Evolutionary conservation across 2,113 vertebrate genomes (phyloP), one percentile per base, ranked within the genome.

Genomic region (Merops nubicus): DNA sequence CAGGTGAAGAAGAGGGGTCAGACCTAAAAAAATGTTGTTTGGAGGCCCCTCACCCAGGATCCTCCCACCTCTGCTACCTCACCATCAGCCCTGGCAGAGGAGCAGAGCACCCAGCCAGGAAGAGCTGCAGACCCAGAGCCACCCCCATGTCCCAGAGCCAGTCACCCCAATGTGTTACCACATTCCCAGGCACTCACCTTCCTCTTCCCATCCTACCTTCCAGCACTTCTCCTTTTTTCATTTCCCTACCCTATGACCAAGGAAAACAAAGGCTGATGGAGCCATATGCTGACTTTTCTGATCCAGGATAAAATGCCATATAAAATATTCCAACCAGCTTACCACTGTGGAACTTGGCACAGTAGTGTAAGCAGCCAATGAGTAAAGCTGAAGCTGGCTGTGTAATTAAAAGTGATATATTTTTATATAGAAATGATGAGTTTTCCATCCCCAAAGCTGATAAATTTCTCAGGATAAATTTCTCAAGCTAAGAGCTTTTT

Each of bases 351-450:
- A 90, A 93, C 96, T 96, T 97, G 96, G 96, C 96, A 96, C 63
- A 51, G 64, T 1, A 68, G 38, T 0, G 0, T n/a, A 70, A 85
- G 89, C 50, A 95, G 91, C 90, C 95, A 96, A 97, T 89, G 96
- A 95, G 82, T 87, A 96, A 94, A 96, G 92, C 96, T 94, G 92
- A 87, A 92, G 79, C 78, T 95, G 95, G 88, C 88, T 78, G 36
- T 31, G 38, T 91, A 96, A 97, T 96, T 97, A 96, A 87, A 96
- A 93, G 92, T 72, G 83, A 97, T 96, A 92, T 94, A 94, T 96
- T 97, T 96, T 96, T 93, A 78, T 84, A 94, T 45, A 83, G 51
- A 95, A 91, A 96, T 96, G 92, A 95, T 92, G 96, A 94, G 88
- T 95, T 96, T 97, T 96, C 96, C 96, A 97, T 96, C 56, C 95